Base-by-base conservation (phyloP, 2,113 vertebrate species). In the Sciurus niger region DNA sequence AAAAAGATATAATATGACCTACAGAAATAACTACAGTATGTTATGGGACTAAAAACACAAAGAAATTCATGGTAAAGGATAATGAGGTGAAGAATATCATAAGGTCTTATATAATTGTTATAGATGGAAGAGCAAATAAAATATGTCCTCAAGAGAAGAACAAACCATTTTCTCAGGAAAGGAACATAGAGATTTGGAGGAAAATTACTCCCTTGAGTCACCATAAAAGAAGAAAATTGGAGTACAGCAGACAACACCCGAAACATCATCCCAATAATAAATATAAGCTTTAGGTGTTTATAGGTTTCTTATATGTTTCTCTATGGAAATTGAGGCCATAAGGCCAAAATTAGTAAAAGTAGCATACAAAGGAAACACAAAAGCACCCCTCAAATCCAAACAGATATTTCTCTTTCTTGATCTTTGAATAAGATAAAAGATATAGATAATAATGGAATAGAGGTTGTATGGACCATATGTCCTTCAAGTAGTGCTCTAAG, bases 161-260 rank as follows among this genome's bases (percentile, higher is more conserved):
- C 76, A 85, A 89, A 80, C 14, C 25, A 63, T 88, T 89, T 94
- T 53, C 58, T 80, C 32, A 20, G 67, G 48, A 48, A 90, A 96
- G 63, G 28, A 84, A 58, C 24, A 93, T 43, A 78, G 74, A 82
- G 53, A 4, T 34, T 48, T 11, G 78, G 85, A 89, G 40, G 48
- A 1, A 88, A 96, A 68, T 88, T 60, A 74, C 30, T 95, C 85
- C 63, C 40, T 9, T 0, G 85, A 74, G 78, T 63, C 32, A 28
- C 77, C 51, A 60, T 73, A 63, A 93, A 84, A 73, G 65, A 77
- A 34, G 43, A 37, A 73, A 48, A 68, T 18, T 67, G 9, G 68
- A 34, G 84, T 70, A 43, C 11, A 84, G 48, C 28, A 72, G 51
- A 43, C 16, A 87, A 30, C 1, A 43, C 9, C 7, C 1, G 4